A percentile compares a stretch with the other conserved stretches of the same genome.
Evolutionary conservation across 2,888 invertebrate genomes (phyloP).

Genomic region (Leptinotarsa peninsularis): DNA sequence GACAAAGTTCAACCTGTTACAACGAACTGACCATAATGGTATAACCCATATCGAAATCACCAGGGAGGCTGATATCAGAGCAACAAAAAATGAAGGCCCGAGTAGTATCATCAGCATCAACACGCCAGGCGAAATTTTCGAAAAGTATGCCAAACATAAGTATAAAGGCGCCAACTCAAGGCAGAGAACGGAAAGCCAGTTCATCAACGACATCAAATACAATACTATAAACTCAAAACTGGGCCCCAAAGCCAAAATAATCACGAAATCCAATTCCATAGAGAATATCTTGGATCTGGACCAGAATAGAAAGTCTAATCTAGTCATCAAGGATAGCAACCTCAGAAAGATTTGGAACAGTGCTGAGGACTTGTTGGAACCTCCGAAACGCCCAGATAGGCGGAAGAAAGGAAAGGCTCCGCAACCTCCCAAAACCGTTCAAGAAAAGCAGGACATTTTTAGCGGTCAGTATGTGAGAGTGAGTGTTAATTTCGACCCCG

Average conservation of each 20-base stretch:
- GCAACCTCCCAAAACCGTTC: conserved; percentile 52
- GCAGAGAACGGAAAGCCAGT: conserved; percentile 50
- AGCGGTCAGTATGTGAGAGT: conserved; percentile 66
- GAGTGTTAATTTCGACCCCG: conserved; percentile 57
- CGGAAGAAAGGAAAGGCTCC: conserved; percentile 61
- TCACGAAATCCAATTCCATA: conserved; percentile 55
- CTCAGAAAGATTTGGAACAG: conserved; percentile 65
- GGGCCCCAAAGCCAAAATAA: conserved; percentile 46
- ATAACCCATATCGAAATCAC: conserved; percentile 68
- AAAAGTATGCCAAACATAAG: conserved; percentile 41
- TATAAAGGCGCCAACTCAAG: conserved; percentile 52
- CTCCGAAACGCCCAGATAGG: conserved; percentile 61
- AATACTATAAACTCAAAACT: conserved; percentile 49
- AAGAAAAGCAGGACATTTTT: conserved; percentile 58
- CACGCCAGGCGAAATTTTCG: conserved; percentile 57
- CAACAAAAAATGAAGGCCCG: conserved; percentile 38
- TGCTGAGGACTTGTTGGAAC: conserved; percentile 62
- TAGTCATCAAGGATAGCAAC: conserved; percentile 49
- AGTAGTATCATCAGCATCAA: conserved; percentile 64
- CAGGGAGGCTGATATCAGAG: conserved; percentile 41
- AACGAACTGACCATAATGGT: conserved; percentile 67
- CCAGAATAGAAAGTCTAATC: conserved; percentile 48
- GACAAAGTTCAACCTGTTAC: conserved; percentile 65
- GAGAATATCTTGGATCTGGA: conserved; percentile 57
- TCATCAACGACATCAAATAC: conserved; percentile 48